Evolutionary conservation across 2,797 vertebrate genomes (phyloP), one percentile per base, ranked within the genome.

Genomic region (Acanthornis magna): DNA sequence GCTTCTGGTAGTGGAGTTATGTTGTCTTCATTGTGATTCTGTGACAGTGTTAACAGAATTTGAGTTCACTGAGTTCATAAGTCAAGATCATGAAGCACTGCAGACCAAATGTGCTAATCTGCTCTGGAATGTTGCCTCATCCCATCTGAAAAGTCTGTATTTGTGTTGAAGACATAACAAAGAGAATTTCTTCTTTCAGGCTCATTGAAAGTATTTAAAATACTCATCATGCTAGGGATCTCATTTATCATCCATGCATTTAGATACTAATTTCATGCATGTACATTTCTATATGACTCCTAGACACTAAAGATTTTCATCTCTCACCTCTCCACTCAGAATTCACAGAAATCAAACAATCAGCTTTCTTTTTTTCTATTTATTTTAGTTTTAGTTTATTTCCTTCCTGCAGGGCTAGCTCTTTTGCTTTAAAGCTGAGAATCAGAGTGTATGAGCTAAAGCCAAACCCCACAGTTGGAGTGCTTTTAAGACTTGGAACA

Each of bases 71-170:
- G 62, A 84, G 87, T 83, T 95, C 91, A 75, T 62, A 85, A 95
- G 76, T 91, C 78, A 91, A 80, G 76, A 92, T 91, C 85, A 81
- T 84, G 66, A 97, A 96, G 40, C 42, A 63, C 19, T 86, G 79
- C 82, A 96, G 79, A 78, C 40, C 62, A 73, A 92, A 94, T 67
- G 73, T 89, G 87, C n/a, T 95, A 86, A 92, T 96, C 82, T 91
- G 8, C 70, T 86, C 58, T 95, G 92, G 93, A 95, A 95, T 89
- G 91, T 73, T 93, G 82, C 89, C 85, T 91, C 66, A 62, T 89
- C 58, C 73, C 55, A 70, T 91, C 82, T 89, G 66, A 91, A 88
- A 91, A 83, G 55, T 47, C 85, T 86, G 36, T 50, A 78, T 95
- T 94, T 78, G 30, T 81, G 42, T 38, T 81, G 63, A 95, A 96